Conservation (phyloP, 2,797 vertebrate species). For the Pangasius larnaudii region DNA sequence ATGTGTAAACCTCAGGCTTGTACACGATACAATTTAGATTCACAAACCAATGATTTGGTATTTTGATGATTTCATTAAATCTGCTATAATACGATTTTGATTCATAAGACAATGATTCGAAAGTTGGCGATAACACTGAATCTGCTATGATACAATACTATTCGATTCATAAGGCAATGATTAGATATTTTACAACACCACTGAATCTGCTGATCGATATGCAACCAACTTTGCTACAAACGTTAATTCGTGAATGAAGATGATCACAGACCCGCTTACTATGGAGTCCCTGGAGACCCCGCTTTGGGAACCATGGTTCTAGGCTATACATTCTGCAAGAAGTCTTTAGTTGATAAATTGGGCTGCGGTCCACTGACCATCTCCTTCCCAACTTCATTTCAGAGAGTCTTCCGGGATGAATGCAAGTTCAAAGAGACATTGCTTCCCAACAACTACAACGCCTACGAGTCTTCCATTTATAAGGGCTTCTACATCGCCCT, state of each 20-base stretch:
- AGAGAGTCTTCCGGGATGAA: conserved; percentile 90
- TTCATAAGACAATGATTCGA: background rate
- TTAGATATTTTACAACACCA: background rate
- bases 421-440: conserved; percentile 94
- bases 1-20: background rate
- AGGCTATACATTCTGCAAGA: background rate
- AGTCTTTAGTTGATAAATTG: background rate
- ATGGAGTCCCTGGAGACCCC: background rate
- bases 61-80: background rate
- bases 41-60: background rate
- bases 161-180: background rate
- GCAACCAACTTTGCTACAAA: background rate
- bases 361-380: conserved; percentile 23
- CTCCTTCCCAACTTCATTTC: conserved; percentile 63
- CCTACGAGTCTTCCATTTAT: conserved; percentile 88
- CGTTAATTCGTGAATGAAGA: background rate
- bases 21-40: background rate
- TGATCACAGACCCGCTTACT: no score
- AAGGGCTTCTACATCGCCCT: conserved; percentile 89
- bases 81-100: background rate
- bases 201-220: background rate
- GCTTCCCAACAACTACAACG: conserved; percentile 96
- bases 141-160: background rate
- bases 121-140: background rate
- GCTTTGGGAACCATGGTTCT: background rate